phyloP scores from a whole-genome alignment of 2,113 vertebrate species.

The Seriola dumerili region DNA sequence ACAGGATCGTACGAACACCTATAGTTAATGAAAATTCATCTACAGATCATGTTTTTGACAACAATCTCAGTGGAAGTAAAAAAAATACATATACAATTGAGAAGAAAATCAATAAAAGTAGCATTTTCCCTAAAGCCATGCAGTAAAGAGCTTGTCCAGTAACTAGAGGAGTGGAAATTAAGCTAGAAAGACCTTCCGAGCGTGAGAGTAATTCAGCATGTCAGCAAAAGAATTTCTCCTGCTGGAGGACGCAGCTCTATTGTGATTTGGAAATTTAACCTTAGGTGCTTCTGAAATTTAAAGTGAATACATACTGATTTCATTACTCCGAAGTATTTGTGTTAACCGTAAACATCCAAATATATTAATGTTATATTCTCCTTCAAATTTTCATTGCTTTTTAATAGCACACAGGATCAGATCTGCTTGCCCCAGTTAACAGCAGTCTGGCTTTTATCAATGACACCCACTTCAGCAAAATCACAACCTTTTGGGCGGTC shows the following conservation, averaged over 20 bases:
- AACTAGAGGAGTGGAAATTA: conserved; percentile 2
- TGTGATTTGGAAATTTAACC: conserved; percentile 20
- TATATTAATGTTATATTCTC: neutral
- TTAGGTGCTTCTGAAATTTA: neutral
- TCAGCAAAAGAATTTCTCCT: conserved; percentile 30
- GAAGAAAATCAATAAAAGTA: conserved; percentile 31
- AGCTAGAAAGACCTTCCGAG: conserved; percentile 1
- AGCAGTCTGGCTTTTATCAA: conserved; percentile 52
- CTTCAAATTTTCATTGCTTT: neutral
- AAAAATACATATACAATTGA: neutral
- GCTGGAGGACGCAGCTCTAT: conserved; percentile 7
- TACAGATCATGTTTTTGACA: conserved; percentile 15
- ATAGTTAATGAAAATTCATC: neutral
- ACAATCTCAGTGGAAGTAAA: neutral
- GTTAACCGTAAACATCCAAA: conserved; percentile 7
- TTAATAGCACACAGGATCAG: neutral
- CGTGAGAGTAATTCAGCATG: conserved; percentile 29
- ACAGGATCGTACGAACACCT: neutral
- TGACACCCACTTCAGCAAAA: conserved; percentile 56
- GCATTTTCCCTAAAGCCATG: neutral
- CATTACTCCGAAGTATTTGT: neutral
- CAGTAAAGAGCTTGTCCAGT: neutral
- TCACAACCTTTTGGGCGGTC: conserved; percentile 37
- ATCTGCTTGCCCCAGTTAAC: conserved; percentile 18
- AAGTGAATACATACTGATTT: neutral